Evolutionary conservation across 2,113 vertebrate species (phyloP).

Genomic region (Oryctolagus cuniculus): DNA sequence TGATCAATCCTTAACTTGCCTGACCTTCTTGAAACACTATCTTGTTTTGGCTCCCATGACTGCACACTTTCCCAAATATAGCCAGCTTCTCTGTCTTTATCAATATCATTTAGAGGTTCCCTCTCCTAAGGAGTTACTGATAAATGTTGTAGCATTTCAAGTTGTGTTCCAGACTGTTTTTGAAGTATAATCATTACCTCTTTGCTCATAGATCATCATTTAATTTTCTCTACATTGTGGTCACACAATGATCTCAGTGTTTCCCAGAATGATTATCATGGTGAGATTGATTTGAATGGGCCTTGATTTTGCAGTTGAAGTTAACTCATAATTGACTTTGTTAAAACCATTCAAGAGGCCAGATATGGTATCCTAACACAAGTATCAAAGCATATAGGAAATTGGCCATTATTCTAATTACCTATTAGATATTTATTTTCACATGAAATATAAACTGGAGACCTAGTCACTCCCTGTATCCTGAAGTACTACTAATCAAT

Average conservation of each 20-base stretch:
- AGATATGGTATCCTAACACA: background rate
- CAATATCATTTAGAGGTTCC: background rate
- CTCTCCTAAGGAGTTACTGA: background rate
- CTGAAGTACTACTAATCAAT: background rate
- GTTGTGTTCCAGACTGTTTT: background rate
- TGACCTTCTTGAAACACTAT: background rate
- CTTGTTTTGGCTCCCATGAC: background rate
- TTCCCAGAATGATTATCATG: background rate
- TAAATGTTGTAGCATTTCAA: background rate
- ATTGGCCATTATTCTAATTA: background rate
- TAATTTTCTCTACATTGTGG: background rate
- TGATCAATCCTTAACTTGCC: background rate
- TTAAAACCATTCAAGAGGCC: background rate
- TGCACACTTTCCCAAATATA: background rate
- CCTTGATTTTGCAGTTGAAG: conserved; percentile 22
- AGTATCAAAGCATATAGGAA: background rate
- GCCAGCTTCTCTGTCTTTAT: background rate
- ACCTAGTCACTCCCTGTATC: background rate
- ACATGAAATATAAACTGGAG: background rate
- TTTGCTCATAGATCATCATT: background rate
- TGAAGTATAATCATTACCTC: background rate
- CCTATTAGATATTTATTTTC: background rate
- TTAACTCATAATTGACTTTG: background rate
- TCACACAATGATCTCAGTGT: background rate
- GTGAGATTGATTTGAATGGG: background rate